A percentile compares a stretch with the other conserved stretches of the same genome.
These are phyloP conservation scores for Crocidura indochinensis DNA, from an alignment of 2,797 vertebrate species.

Conservation along the genomic window DNA sequence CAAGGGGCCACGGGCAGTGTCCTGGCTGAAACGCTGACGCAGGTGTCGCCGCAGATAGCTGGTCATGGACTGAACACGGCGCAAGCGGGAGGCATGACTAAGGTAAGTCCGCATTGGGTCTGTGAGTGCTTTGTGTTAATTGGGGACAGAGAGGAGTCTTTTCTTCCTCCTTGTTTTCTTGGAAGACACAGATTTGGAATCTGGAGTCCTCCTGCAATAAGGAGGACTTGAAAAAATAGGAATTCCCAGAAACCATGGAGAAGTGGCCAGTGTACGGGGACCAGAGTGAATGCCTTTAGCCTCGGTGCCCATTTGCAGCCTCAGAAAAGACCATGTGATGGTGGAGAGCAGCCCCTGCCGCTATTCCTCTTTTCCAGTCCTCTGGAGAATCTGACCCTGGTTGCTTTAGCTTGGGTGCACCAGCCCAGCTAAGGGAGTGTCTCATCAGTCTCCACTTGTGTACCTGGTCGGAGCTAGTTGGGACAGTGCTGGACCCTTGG, in stretches of 20 bases:
- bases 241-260: neutral
- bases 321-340: constrained; percentile 8
- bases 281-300: neutral
- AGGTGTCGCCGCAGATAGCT: constrained; percentile 95
- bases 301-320: neutral
- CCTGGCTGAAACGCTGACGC: constrained; percentile 96
- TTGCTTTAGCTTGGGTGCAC: too few species aligned
- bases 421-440: too few species aligned
- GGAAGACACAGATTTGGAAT: neutral
- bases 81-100: constrained; percentile 96
- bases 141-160: neutral
- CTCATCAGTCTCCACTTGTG: too few species aligned
- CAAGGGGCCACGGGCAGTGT: constrained; percentile 94
- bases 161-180: neutral
- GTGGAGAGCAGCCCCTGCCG: too few species aligned
- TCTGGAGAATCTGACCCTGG: too few species aligned
- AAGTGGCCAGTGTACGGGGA: neutral
- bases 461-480: neutral
- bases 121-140: neutral
- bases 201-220: neutral
- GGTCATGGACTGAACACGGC: constrained; percentile 93
- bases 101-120: constrained; percentile 91
- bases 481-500: neutral
- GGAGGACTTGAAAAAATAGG: constrained; percentile 48
- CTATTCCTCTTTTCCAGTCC: too few species aligned